Evolutionary conservation across 2,113 vertebrate species (phyloP).

Genomic region (Craseonycteris thonglongyai): DNA sequence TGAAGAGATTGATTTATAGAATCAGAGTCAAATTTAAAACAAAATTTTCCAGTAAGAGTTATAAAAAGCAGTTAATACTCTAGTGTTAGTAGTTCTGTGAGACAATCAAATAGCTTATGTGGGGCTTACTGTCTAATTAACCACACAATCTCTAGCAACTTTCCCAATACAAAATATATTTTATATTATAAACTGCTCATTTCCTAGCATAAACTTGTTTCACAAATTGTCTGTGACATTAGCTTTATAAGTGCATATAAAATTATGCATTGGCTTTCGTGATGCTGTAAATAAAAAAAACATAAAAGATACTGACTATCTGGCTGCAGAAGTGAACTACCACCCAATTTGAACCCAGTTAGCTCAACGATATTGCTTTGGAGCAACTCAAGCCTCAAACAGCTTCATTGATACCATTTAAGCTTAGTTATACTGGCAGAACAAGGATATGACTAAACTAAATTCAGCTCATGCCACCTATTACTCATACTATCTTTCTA

Average conservation of each 20-base stretch:
- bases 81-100: background rate
- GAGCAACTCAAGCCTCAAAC: conserved; percentile 58
- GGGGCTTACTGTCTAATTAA: background rate
- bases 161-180: conserved; percentile 8
- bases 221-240: conserved; percentile 22
- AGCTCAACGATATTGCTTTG: conserved; percentile 43
- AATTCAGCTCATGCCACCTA: conserved; percentile 68
- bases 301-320: conserved; percentile 43
- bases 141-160: background rate
- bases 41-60: background rate
- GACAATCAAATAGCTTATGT: background rate
- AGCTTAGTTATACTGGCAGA: conserved; percentile 68
- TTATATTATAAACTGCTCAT: conserved; percentile 17
- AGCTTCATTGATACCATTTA: conserved; percentile 52
- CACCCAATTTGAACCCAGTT: conserved; percentile 49
- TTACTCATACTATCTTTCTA: conserved; percentile 66
- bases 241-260: conserved; percentile 37
- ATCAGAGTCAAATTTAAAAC: conserved; percentile 9
- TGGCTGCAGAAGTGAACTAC: conserved; percentile 32
- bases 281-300: conserved; percentile 54
- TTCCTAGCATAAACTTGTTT: conserved; percentile 21
- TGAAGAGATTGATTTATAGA: background rate
- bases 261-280: conserved; percentile 27
- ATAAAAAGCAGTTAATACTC: background rate
- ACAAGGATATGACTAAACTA: conserved; percentile 58